phyloP scores from a whole-genome alignment of 2,113 vertebrate genomes.

The Natator depressus region DNA sequence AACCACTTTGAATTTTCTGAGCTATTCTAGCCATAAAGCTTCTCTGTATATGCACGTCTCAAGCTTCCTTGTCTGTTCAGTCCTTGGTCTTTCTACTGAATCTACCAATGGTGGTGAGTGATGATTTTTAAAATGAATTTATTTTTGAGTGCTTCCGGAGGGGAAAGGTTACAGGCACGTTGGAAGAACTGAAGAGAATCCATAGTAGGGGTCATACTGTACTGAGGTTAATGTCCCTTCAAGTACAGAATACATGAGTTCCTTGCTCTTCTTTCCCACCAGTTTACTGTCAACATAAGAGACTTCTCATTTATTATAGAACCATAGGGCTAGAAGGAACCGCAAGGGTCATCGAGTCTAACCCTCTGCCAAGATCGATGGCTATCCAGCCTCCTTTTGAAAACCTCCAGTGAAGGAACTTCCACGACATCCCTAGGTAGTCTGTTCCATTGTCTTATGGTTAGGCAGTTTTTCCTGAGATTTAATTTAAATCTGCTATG shows the following conservation, averaged over 20 bases:
- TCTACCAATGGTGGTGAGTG: neutral
- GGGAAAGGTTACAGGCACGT: neutral
- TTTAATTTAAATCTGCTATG: neutral
- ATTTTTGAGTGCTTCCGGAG: neutral
- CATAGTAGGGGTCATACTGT: neutral
- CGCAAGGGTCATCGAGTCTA: neutral
- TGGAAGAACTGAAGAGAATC: neutral
- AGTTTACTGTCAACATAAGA: constrained; percentile 39
- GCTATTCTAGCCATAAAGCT: neutral
- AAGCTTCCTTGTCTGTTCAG: neutral
- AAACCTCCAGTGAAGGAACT: neutral
- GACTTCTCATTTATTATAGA: constrained; percentile 8
- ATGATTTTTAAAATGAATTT: neutral
- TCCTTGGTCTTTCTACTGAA: neutral
- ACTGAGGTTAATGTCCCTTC: constrained; percentile 37
- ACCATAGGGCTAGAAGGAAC: neutral
- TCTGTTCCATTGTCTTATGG: neutral
- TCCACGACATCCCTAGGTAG: neutral
- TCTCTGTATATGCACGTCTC: neutral
- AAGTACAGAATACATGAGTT: constrained; percentile 22
- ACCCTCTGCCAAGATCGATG: neutral
- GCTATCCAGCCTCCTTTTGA: neutral
- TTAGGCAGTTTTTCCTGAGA: neutral
- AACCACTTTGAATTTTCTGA: neutral
- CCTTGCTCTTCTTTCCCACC: neutral